Conservation (phyloP, 2,888 invertebrate genomes). For the Carterocephalus palaemon region DNA sequence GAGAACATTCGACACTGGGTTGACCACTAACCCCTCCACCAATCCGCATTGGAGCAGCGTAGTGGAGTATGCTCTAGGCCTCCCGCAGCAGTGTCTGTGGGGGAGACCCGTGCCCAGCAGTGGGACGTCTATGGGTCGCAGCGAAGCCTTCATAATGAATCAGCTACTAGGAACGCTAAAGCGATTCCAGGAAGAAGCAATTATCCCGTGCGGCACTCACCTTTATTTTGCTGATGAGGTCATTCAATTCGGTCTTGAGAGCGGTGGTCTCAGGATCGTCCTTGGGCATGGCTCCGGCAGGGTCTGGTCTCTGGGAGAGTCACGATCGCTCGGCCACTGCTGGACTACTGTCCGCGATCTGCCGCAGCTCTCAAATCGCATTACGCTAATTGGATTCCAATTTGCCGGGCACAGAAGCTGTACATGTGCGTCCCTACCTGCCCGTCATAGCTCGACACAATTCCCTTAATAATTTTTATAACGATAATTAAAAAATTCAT, state of each 20-base stretch:
- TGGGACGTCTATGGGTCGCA: no score
- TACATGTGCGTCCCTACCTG: constrained; percentile 48
- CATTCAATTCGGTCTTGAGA: constrained; percentile 89
- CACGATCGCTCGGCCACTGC: constrained; percentile 1
- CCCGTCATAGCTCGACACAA: constrained; percentile 35
- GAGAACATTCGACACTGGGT: no score
- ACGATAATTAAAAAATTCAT: not conserved
- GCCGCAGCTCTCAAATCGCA: constrained; percentile 46
- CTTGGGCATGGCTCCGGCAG: constrained; percentile 82
- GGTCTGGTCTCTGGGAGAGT: constrained; percentile 19
- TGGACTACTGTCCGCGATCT: constrained; percentile 15
- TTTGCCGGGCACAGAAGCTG: constrained; percentile 50
- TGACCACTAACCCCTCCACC: no score
- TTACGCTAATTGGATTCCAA: constrained; percentile 65
- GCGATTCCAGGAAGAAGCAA: no score
- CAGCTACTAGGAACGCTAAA: no score
- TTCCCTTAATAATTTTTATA: constrained; percentile 23
- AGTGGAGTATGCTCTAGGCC: no score
- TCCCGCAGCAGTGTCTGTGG: no score
- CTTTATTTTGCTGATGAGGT: constrained; percentile 88
- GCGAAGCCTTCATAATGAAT: no score
- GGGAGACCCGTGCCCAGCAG: no score
- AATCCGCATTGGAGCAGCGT: no score
- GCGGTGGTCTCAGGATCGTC: constrained; percentile 89
- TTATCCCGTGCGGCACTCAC: no score